Evolutionary conservation across 2,888 invertebrate genomes (phyloP), one percentile per base, ranked within the genome.

Genomic region (Melanargia galathea): DNA sequence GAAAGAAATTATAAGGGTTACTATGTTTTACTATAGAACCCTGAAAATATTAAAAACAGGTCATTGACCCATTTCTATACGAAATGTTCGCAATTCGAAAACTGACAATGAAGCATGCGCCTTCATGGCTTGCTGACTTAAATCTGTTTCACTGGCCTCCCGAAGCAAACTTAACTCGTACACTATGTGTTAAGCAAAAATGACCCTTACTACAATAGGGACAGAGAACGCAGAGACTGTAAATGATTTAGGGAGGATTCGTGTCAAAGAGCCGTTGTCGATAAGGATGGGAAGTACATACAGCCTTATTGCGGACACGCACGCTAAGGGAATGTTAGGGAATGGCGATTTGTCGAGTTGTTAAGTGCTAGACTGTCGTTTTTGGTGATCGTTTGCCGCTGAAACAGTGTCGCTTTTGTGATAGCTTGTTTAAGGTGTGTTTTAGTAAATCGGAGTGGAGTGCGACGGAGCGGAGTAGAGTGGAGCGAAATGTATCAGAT

Each of bases 221-320:
- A 26, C 24, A 46, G 13, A 56, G 30, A 20, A 0, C 2, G 38
- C 13, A 26, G 22, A 3, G 33, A 33, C 7, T 2, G 33, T 22
- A 20, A 8, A 33, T n/a, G 22, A 35, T 55, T 49, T n/a, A 56
- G 51, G 55, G 60, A 49, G 51, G 55, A 49, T 62, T 65, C 65
- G 62, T 62, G 65, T 35, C 38, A 63, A 60, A 56, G 22, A 60
- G 51, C 30, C 62, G 60, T 65, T 65, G 43, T 58, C 49, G 65
- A 63, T 65, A 65, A 62, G 64, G 60, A 43, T 56, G 24, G 64
- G 56, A 18, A 33, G 24, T 38, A 38, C n/a, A 33, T 38, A 38
- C n/a, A 33, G 30, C 57, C 46, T 65, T 60, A 62, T 65, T 62
- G 65, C 46, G 48, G 38, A 38, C 62, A 60, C 51, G 65, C 62